A percentile compares a stretch with the other conserved stretches of the same genome.
Evolutionary conservation across 2,888 invertebrate genomes (phyloP).

Genomic region (Mesorhabditis belari): DNA sequence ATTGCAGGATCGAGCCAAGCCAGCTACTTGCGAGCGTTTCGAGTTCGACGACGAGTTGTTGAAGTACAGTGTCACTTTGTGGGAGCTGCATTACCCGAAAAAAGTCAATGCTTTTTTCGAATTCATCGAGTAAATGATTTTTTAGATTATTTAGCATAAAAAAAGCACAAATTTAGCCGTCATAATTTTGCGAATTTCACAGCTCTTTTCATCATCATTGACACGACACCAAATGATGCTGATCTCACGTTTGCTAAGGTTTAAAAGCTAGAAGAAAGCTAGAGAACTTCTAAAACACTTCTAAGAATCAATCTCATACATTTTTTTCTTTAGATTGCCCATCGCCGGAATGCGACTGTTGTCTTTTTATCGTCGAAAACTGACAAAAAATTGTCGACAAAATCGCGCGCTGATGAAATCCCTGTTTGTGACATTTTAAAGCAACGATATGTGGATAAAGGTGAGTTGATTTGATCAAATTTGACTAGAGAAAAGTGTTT

Average conservation of each 20-base stretch:
- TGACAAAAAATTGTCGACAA: slow-evolving; percentile 23
- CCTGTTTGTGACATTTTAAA: slow-evolving; percentile 38
- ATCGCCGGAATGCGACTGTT: slow-evolving; percentile 11
- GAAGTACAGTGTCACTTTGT: slow-evolving; percentile 29
- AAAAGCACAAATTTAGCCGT: slow-evolving; percentile 8
- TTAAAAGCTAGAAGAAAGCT: background rate
- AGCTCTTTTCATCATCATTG: slow-evolving; percentile 29
- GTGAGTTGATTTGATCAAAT: slow-evolving; percentile 1
- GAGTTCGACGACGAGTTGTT: slow-evolving; percentile 34
- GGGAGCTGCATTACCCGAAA: slow-evolving; percentile 32
- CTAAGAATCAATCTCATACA: background rate
- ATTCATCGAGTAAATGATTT: slow-evolving; percentile 29
- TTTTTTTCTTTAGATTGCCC: background rate
- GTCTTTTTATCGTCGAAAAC: slow-evolving; percentile 28
- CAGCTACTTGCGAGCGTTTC: slow-evolving; percentile 25
- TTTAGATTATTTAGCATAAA: background rate
- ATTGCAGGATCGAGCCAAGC: slow-evolving; percentile 19
- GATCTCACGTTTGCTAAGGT: slow-evolving; percentile 37
- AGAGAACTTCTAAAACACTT: slow-evolving; percentile 11
- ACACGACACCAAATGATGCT: slow-evolving; percentile 27
- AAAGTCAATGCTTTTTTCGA: slow-evolving; percentile 35
- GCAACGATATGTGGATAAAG: slow-evolving; percentile 33
- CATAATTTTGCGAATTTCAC: slow-evolving; percentile 32
- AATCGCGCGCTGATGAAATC: slow-evolving; percentile 33
- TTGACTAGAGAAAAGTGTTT: background rate